These are phyloP conservation scores for Scomber colias DNA, from an alignment of 2,113 vertebrate species.

Conservation along the genomic window DNA sequence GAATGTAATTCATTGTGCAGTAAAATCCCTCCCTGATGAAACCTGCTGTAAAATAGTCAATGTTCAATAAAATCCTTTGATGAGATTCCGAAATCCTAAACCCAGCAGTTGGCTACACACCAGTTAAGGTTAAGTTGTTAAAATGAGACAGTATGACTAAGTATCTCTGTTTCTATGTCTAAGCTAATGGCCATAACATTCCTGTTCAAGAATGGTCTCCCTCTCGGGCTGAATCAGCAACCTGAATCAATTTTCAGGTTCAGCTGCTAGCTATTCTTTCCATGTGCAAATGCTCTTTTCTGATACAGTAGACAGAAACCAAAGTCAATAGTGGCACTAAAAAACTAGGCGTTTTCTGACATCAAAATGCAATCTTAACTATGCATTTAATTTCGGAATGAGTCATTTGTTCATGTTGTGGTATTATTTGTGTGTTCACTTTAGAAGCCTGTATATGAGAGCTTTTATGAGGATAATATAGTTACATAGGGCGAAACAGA, in stretches of 20 bases:
- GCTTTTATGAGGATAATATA: conserved; percentile 20
- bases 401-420: background rate
- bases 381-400: no score
- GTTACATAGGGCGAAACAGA: conserved; percentile 30
- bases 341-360: background rate
- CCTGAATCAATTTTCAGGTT: background rate
- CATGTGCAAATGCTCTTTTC: background rate
- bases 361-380: no score
- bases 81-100: background rate
- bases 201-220: background rate
- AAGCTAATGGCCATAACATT: background rate
- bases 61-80: background rate
- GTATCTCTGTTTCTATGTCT: background rate
- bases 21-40: background rate
- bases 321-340: no score
- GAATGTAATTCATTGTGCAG: background rate
- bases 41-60: background rate
- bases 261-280: background rate
- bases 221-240: background rate
- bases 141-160: background rate
- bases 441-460: background rate
- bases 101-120: background rate
- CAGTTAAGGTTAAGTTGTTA: background rate
- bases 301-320: background rate
- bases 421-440: background rate